Conservation (phyloP, 2,888 invertebrate genomes). For the Scaptomyza cyrtandrae region DNA sequence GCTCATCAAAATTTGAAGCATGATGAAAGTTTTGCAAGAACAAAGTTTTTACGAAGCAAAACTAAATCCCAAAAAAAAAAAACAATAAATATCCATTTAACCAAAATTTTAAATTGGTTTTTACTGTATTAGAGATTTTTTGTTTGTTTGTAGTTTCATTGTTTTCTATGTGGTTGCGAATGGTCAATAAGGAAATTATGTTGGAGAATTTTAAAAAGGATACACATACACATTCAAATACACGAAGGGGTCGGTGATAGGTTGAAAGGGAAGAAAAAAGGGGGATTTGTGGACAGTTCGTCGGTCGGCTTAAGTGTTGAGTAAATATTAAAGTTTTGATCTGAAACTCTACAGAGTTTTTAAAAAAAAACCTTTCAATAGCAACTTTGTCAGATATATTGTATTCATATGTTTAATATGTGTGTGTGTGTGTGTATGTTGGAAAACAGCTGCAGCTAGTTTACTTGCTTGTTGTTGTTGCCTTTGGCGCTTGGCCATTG, state of each 20-base stretch:
- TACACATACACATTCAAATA: no score
- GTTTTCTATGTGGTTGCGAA: constrained; percentile 19
- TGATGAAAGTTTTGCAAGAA: no score
- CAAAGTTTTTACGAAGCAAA: neutral
- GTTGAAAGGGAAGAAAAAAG: neutral
- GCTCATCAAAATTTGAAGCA: no score
- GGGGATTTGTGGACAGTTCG: neutral
- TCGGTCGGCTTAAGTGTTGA: neutral
- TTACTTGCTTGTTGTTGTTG: constrained; percentile 52
- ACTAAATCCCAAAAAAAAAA: neutral
- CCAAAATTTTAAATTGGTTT: neutral
- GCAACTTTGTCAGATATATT: constrained; percentile 30
- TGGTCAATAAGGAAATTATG: constrained; percentile 44
- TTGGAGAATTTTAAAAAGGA: constrained; percentile 8
- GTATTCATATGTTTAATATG: neutral
- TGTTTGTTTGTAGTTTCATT: constrained; percentile 1
- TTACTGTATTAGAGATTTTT: neutral
- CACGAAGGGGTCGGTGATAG: no score
- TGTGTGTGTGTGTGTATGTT: constrained; percentile 4
- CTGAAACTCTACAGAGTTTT: constrained; percentile 21
- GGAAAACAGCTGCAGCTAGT: constrained; percentile 12
- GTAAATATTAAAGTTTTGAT: constrained; percentile 65
- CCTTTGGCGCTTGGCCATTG: constrained; percentile 41
- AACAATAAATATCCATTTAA: no score
- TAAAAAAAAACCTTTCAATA: constrained; percentile 11